These are phyloP conservation scores for Teinopalpus imperialis DNA, from an alignment of 2,888 invertebrate genomes.

Conservation along the genomic window DNA sequence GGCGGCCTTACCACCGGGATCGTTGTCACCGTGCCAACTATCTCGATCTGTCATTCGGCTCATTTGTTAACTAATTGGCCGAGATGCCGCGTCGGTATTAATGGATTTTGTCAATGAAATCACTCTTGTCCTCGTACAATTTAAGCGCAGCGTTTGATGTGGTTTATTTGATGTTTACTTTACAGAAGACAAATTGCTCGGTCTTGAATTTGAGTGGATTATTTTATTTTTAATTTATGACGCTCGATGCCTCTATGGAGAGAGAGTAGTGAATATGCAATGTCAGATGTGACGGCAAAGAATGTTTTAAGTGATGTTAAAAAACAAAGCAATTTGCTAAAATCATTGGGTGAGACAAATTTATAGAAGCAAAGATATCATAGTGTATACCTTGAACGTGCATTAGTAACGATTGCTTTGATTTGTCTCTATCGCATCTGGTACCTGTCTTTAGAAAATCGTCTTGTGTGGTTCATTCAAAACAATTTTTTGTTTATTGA, in stretches of 20 bases:
- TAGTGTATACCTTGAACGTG: background rate
- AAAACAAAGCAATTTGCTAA: slow-evolving; percentile 1
- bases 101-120: slow-evolving; percentile 78
- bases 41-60: slow-evolving; percentile 72
- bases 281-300: slow-evolving; percentile 13
- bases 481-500: slow-evolving; percentile 6
- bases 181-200: slow-evolving; percentile 61
- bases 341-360: background rate
- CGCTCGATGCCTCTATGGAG: slow-evolving; percentile 16
- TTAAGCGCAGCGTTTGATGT: slow-evolving; percentile 66
- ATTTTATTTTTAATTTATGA: slow-evolving; percentile 34
- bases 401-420: slow-evolving; percentile 8
- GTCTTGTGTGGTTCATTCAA: slow-evolving; percentile 9
- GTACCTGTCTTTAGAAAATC: background rate
- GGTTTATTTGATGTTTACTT: slow-evolving; percentile 61
- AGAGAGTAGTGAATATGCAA: background rate
- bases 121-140: slow-evolving; percentile 47
- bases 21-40: slow-evolving; percentile 72
- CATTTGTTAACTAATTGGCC: slow-evolving; percentile 78
- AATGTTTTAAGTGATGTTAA: slow-evolving; percentile 1
- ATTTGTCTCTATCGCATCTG: background rate
- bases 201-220: slow-evolving; percentile 29
- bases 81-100: slow-evolving; percentile 62
- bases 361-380: background rate
- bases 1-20: slow-evolving; percentile 33